phyloP scores from a whole-genome alignment of 2,888 invertebrate species.

The Spilarctia lutea region DNA sequence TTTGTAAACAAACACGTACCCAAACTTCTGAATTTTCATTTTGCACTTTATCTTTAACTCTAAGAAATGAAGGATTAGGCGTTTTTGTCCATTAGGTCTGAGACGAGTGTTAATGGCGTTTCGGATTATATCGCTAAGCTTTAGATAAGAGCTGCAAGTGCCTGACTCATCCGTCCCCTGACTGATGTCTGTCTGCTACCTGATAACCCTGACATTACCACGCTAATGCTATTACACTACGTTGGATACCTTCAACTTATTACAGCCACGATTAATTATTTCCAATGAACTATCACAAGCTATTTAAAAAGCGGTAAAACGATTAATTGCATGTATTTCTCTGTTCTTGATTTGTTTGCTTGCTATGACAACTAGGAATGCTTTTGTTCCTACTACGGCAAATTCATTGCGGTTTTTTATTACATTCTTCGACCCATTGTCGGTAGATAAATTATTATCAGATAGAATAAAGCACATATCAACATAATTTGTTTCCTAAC shows the following conservation, averaged over 20 bases:
- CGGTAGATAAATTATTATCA: constrained; percentile 41
- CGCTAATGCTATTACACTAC: constrained; percentile 54
- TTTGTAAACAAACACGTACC: constrained; percentile 33
- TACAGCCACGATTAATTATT: constrained; percentile 22
- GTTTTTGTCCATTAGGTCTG: constrained; percentile 84
- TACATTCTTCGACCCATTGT: constrained; percentile 29
- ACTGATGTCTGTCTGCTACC: constrained; percentile 76
- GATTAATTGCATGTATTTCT: constrained; percentile 28
- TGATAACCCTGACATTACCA: constrained; percentile 64
- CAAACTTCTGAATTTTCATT: constrained; percentile 57
- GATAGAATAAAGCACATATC: constrained; percentile 36
- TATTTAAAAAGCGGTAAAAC: constrained; percentile 19
- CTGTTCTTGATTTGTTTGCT: constrained; percentile 31
- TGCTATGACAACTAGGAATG: constrained; percentile 48
- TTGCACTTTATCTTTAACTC: constrained; percentile 70
- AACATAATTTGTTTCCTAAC: constrained; percentile 41
- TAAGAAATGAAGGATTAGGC: constrained; percentile 76
- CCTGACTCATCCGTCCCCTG: constrained; percentile 72
- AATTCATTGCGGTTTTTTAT: constrained; percentile 36
- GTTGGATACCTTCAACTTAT: constrained; percentile 46
- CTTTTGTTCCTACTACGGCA: constrained; percentile 48
- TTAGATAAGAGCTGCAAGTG: constrained; percentile 70
- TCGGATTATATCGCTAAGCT: constrained; percentile 76
- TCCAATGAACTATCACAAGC: constrained; percentile 22
- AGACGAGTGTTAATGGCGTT: constrained; percentile 82